These are phyloP conservation scores for Lerista edwardsae DNA, from an alignment of 2,797 vertebrate genomes.

Conservation along the genomic window DNA sequence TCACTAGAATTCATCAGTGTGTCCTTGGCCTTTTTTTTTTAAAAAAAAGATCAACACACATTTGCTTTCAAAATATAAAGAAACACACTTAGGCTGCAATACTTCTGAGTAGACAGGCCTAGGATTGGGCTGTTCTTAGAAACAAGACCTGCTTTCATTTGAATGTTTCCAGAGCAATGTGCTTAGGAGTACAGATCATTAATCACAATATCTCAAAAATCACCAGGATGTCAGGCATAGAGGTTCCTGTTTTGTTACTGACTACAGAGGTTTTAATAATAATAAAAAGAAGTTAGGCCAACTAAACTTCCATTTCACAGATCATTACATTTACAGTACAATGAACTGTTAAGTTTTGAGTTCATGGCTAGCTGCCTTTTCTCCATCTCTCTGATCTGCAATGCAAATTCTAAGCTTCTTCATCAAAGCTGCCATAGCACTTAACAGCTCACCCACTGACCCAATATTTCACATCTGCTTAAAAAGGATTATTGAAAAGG, in stretches of 20 bases:
- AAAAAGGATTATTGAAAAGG: slow-evolving; percentile 14
- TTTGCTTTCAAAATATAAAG: neutral
- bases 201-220: neutral
- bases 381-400: neutral
- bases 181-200: neutral
- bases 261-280: neutral
- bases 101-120: too few relatives aligned
- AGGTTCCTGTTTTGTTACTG: neutral
- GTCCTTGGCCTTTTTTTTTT: too few relatives aligned
- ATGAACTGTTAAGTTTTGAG: slow-evolving; percentile 9
- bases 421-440: slow-evolving; percentile 20
- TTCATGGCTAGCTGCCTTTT: neutral
- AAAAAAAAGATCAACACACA: neutral
- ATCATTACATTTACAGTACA: slow-evolving; percentile 5
- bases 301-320: slow-evolving; percentile 6
- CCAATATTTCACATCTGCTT: slow-evolving; percentile 21
- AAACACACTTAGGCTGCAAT: too few relatives aligned
- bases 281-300: neutral
- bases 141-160: neutral
- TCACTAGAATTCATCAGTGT: neutral
- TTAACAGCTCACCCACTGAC: slow-evolving; percentile 22
- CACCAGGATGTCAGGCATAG: neutral
- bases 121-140: too few relatives aligned
- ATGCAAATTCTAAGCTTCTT: slow-evolving; percentile 25
- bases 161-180: neutral